Evolutionary conservation across 2,888 invertebrate species (phyloP).

Genomic region (Polydrusus pterygomalis): DNA sequence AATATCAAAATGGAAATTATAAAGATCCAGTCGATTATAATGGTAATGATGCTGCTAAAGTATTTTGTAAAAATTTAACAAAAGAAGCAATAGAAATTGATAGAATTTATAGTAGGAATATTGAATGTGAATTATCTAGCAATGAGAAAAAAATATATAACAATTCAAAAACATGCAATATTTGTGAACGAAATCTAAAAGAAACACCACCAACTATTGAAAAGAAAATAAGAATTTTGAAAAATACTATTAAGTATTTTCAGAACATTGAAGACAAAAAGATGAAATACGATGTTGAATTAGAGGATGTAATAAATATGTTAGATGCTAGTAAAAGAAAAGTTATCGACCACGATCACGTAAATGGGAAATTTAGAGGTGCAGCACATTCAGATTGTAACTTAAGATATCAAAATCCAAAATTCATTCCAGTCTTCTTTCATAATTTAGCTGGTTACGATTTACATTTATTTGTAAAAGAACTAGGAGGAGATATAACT

Average conservation of each 20-base stretch:
- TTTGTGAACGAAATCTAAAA: neutral
- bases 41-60: conserved; percentile 2
- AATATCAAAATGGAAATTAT: neutral
- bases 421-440: neutral
- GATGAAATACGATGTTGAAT: neutral
- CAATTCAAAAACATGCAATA: neutral
- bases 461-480: neutral
- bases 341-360: neutral
- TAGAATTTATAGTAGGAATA: neutral
- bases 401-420: conserved; percentile 1
- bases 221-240: neutral
- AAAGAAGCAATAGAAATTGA: neutral
- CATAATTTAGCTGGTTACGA: neutral
- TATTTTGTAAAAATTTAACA: neutral
- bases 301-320: neutral
- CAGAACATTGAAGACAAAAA: neutral
- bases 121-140: neutral
- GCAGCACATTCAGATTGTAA: conserved; percentile 3
- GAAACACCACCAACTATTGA: neutral
- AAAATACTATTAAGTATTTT: neutral
- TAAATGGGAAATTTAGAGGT: neutral
- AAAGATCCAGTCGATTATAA: neutral
- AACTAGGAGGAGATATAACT: neutral
- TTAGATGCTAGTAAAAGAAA: neutral
- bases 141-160: neutral